Base-by-base conservation (phyloP, 2,888 invertebrate genomes). In the Pegoplata infirma region DNA sequence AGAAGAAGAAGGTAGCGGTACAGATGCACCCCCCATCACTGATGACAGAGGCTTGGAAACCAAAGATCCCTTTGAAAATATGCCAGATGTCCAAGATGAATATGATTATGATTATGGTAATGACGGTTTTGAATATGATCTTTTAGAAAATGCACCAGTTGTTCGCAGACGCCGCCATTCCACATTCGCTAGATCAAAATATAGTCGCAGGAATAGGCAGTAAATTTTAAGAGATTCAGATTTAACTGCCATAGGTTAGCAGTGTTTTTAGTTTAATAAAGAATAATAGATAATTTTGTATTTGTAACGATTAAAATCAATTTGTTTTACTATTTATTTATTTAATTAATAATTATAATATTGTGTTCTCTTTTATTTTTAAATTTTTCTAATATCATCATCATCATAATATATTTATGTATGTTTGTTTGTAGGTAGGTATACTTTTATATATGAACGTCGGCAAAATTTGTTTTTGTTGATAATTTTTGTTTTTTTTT, bases 151-250 rank as follows among this genome's bases (percentile, higher is more conserved):
- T 12, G 49, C 32, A 14, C 12, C 23, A 81, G 23, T 25, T 56
- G 14, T 63, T 17, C 82, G 85, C 7, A 53, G 73, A 49, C 67
- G 76, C 3, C 4, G 82, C 80, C 64, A 83, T 82, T n/a, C n/a
- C n/a, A 8, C 79, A 79, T 86, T 87, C 25, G 56, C 77, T 6
- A 82, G 85, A n/a, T 86, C 86, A 3, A 49, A 81, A 0, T 86
- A 86, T 74, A 86, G 87, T 66, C 84, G 59, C 12, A 66, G 66
- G 19, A 36, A 66, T 17, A 47, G 5, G 21, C 51, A 47, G 28
- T 14, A 4, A 17, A 16, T 10, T 3, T 32, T 32, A 10, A 32
- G 8, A 32, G 5, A 32, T 32, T 32, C 32, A 10, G 8, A 32
- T 32, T 6, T 23, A 23, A 23, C 23, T 23, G 5, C 8, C 10